Conservation (phyloP, 2,113 vertebrate species). For the Scalopus aquaticus region DNA sequence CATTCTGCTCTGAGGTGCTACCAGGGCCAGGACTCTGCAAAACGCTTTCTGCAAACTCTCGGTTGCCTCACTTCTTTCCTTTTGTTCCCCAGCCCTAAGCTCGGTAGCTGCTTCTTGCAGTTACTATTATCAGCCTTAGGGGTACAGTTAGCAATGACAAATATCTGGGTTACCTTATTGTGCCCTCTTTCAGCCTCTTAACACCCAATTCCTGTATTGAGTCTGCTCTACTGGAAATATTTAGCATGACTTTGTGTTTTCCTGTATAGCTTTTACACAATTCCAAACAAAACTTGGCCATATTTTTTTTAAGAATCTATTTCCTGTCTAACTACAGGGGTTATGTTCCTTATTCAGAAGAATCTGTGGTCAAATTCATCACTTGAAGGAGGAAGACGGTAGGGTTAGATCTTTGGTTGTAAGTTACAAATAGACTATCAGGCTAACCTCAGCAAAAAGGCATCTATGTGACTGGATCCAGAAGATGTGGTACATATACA, state of each 20-base stretch:
- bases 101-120: background rate
- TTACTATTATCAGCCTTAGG: background rate
- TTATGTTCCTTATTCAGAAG: slow-evolving; percentile 11
- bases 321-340: background rate
- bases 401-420: background rate
- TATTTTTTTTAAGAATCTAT: background rate
- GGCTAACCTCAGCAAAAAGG: background rate
- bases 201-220: background rate
- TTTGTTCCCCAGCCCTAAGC: background rate
- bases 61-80: background rate
- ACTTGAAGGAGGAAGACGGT: background rate
- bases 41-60: slow-evolving; percentile 13
- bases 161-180: background rate
- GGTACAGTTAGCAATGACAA: background rate
- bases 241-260: slow-evolving; percentile 28
- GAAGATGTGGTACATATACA: too few relatives aligned
- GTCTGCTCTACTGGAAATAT: background rate
- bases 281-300: background rate
- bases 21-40: background rate
- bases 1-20: background rate
- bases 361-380: background rate
- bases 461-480: too few relatives aligned
- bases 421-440: background rate
- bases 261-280: background rate
- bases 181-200: background rate